Percentiles rank a stretch among this genome's conserved stretches.
Conservation (phyloP, 2,113 vertebrate species). For the Galemys pyrenaicus region DNA sequence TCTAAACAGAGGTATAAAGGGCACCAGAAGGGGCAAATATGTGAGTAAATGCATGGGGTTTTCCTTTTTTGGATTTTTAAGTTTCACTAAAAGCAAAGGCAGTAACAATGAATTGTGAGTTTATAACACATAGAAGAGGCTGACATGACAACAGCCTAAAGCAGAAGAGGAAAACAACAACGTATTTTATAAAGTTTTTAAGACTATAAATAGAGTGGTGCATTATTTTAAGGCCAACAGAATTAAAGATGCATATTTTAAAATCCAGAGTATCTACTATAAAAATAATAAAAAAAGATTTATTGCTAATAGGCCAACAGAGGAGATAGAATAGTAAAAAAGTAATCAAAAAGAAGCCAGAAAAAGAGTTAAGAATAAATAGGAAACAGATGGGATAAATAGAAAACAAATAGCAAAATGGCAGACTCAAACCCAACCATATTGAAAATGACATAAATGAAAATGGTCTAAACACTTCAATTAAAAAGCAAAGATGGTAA, state of each 20-base stretch:
- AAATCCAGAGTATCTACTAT: neutral
- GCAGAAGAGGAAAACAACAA: neutral
- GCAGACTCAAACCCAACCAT: constrained; percentile 30
- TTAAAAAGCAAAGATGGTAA: constrained; percentile 41
- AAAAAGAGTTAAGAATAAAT: constrained; percentile 40
- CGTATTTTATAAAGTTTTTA: constrained; percentile 3
- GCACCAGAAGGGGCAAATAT: neutral
- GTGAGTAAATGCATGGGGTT: neutral
- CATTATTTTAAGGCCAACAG: constrained; percentile 4
- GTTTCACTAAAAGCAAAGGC: constrained; percentile 43
- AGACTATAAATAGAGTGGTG: neutral
- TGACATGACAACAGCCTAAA: neutral
- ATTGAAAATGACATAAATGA: constrained; percentile 27
- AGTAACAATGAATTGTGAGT: constrained; percentile 8
- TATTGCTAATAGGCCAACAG: neutral
- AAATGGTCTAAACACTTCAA: constrained; percentile 46
- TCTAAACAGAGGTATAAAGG: neutral
- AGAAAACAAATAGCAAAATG: constrained; percentile 41
- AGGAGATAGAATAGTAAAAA: constrained; percentile 19
- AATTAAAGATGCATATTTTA: constrained; percentile 28
- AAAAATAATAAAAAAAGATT: constrained; percentile 51
- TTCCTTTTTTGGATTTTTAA: neutral
- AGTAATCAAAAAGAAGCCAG: constrained; percentile 20
- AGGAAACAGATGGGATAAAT: constrained; percentile 45
- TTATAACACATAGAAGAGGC: neutral